Evolutionary conservation across 2,113 vertebrate species (phyloP), one percentile per base, ranked within the genome.

Genomic region (Muscicapa adusta): DNA sequence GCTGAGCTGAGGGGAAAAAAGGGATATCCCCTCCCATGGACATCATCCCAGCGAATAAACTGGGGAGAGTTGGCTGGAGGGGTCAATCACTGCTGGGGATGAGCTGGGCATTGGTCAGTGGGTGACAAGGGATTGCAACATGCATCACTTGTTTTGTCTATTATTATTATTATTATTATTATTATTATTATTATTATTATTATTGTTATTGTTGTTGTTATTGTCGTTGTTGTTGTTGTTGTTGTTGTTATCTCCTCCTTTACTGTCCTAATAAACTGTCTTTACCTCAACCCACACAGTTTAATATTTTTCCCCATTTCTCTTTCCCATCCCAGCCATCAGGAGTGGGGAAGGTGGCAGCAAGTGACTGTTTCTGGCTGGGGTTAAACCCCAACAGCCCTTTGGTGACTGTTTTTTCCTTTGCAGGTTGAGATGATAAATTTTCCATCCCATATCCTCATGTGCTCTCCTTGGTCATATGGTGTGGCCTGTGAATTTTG

Each of bases 341-440:
- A 0, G 16, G 23, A 23, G 18, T 9, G 38, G 28, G 10, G 36
- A 47, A 57, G 48, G 42, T 25, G 20, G 5, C 42, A 68, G 20
- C 0, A 0, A 51, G 31, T 2, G 11, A 23, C 45, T n/a, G 14
- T 6, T 68, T 36, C 38, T 19, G 23, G 6, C 29, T 60, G 40
- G n/a, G n/a, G 31, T 65, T 29, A 60, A 72, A 54, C 20, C 22
- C 61, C 22, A n/a, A 15, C 18, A 66, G 11, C 20, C 22, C 40
- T 61, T 54, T 38, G 3, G 18, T 10, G 33, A 14, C 10, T 74
- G 8, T 4, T 71, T n/a, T 23, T 14, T 19, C 19, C 51, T 60
- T 71, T 14, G 7, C 38, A 72, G 14, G 8, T 51, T 0, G 0
- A 76, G 51, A 7, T 3, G 51, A 7, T 3, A 16, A 28, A 48